Percentiles rank a stretch among this genome's conserved stretches.
These are phyloP conservation scores for Aspidapion aeneum DNA, from an alignment of 2,888 invertebrate species.

Conservation along the genomic window DNA sequence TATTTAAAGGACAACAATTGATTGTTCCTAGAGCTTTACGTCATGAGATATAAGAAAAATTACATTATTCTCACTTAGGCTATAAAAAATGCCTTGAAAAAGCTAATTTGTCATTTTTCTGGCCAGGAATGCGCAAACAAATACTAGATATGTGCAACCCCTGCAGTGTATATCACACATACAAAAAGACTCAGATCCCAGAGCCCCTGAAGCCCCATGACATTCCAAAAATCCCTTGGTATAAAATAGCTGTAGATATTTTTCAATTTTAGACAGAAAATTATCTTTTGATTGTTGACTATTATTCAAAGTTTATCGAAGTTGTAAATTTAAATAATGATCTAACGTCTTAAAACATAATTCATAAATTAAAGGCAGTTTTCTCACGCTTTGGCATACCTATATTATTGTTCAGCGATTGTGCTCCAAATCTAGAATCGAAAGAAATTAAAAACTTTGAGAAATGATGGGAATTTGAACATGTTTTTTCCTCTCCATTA, in stretches of 20 bases:
- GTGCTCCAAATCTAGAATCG: slow-evolving; percentile 9
- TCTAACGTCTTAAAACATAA: slow-evolving; percentile 2
- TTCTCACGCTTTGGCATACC: slow-evolving; percentile 3
- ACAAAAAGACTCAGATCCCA: slow-evolving; percentile 13
- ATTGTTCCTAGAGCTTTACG: slow-evolving; percentile 20
- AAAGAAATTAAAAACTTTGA: slow-evolving; percentile 12
- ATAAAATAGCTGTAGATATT: slow-evolving; percentile 12
- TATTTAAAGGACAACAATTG: slow-evolving; percentile 22
- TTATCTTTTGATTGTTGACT: too few relatives aligned
- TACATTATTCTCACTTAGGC: slow-evolving; percentile 24
- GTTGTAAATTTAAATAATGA: slow-evolving; percentile 9
- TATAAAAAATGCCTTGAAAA: slow-evolving; percentile 27
- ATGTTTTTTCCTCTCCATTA: slow-evolving; percentile 12
- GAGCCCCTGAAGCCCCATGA: slow-evolving; percentile 8
- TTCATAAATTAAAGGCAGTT: slow-evolving; percentile 1
- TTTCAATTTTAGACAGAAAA: slow-evolving; percentile 17
- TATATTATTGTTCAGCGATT: slow-evolving; percentile 7
- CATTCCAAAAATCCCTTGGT: slow-evolving; percentile 11
- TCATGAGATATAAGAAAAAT: slow-evolving; percentile 17
- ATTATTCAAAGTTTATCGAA: slow-evolving; percentile 16
- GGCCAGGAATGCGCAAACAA: slow-evolving; percentile 28
- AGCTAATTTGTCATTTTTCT: slow-evolving; percentile 27
- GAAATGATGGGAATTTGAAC: slow-evolving; percentile 11
- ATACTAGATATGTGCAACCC: background rate
- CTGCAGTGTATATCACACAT: slow-evolving; percentile 25